Evolutionary conservation across 1,140 invertebrate genomes (phyloP).

Genomic region (Nephila pilipes): DNA sequence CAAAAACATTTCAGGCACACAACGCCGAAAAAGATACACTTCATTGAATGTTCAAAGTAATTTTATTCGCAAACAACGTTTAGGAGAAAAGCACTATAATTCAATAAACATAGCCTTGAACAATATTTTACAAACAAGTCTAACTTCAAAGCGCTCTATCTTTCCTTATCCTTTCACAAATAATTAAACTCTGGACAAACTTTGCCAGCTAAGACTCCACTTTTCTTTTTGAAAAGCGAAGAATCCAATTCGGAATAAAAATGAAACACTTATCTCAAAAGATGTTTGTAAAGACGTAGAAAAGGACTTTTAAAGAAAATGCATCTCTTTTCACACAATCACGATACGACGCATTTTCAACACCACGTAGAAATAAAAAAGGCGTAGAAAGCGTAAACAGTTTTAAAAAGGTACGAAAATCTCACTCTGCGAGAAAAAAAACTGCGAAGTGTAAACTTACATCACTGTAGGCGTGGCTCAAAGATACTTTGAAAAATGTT

Average conservation of each 20-base stretch:
- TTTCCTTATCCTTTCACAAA: neutral
- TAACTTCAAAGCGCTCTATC: neutral
- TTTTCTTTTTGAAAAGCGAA: neutral
- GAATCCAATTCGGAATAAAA: slow-evolving; percentile 32
- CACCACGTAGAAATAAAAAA: slow-evolving; percentile 50
- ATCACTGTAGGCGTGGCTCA: slow-evolving; percentile 51
- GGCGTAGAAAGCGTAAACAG: slow-evolving; percentile 40
- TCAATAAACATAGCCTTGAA: neutral
- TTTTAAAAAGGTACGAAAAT: slow-evolving; percentile 63
- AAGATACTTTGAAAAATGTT: slow-evolving; percentile 72
- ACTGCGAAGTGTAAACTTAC: slow-evolving; percentile 48
- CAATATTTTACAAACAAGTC: neutral
- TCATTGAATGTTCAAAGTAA: neutral
- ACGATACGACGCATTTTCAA: slow-evolving; percentile 44
- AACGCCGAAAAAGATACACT: neutral
- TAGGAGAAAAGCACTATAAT: neutral
- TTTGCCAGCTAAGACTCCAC: neutral
- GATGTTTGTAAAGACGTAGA: neutral
- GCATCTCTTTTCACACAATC: slow-evolving; percentile 27
- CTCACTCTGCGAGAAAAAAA: slow-evolving; percentile 25
- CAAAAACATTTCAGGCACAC: neutral
- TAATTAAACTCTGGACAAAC: slow-evolving; percentile 9
- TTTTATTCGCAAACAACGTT: neutral
- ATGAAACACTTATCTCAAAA: slow-evolving; percentile 22
- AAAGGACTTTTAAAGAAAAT: slow-evolving; percentile 29